Evolutionary conservation across 2,888 invertebrate species (phyloP), one percentile per base, ranked within the genome.

Genomic region (Ametastegia equiseti): DNA sequence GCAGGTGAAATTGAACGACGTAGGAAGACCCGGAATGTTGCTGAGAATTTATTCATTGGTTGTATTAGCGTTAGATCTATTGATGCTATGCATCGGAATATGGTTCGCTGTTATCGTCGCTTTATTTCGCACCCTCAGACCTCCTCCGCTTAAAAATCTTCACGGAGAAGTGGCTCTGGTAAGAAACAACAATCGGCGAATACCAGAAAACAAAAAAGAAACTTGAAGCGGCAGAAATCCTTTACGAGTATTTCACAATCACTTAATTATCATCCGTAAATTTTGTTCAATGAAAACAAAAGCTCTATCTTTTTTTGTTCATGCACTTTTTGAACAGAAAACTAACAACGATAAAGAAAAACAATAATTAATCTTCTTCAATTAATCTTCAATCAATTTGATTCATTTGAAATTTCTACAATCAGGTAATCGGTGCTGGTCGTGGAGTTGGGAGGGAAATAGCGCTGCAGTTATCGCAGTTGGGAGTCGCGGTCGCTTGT

Each of bases 391-490:
- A 15, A 71, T 81, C 36, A 5, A 19, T 15, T 47, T 50, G 15
- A 6, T 80, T 30, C 33, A 27, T 0, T n/a, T 39, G 39, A 39
- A 13, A 42, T 39, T 47, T 15, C 33, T 33, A 7, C n/a, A 9
- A 19, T 33, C 87, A 95, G 95, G 92, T 96, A 13, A 94, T 96
- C 80, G 96, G 96, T n/a, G 93, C 95, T 60, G 95, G 95, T 63
- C 92, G 94, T 86, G 95, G 95, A 19, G 93, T 96, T 5, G 96
- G 96, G 0, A 92, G 93, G 81, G 94, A 95, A 88, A 90, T 95
- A 83, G 94, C 95, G 0, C 90, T 94, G 82, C 94, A 94, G 86
- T 89, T 95, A 81, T 93, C 94, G 1, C 91, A 92, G 13, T 90
- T 94, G 33, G 94, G 94, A 60, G 94, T 94, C 1, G 92, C 90